Conservation (phyloP, 2,797 vertebrate genomes). For the Potorous gilbertii region DNA sequence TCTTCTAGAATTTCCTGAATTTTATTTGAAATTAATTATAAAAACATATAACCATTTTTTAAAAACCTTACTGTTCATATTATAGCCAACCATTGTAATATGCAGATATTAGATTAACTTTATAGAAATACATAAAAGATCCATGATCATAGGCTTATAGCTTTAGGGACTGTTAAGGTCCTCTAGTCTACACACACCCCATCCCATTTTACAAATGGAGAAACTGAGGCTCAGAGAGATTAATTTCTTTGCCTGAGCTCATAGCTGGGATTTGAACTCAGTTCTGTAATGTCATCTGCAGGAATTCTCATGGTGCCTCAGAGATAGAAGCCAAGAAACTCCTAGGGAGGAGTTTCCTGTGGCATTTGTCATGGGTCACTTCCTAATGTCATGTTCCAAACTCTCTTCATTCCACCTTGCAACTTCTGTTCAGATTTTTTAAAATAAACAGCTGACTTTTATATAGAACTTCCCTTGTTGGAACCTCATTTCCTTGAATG, state of each 20-base stretch:
- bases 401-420: neutral
- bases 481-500: neutral
- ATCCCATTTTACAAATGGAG: neutral
- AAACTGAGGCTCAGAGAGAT: neutral
- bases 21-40: constrained; percentile 69
- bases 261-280: neutral
- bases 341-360: neutral
- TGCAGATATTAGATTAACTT: constrained; percentile 35
- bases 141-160: neutral
- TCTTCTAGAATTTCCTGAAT: constrained; percentile 73
- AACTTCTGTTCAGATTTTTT: neutral
- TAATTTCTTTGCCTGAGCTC: neutral
- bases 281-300: neutral
- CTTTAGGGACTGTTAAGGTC: neutral
- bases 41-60: constrained; percentile 9
- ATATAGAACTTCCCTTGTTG: neutral
- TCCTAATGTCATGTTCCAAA: neutral
- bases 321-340: neutral
- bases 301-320: neutral
- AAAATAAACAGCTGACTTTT: neutral
- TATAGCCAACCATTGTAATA: neutral
- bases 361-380: neutral
- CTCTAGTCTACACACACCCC: too few species aligned
- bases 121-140: constrained; percentile 28
- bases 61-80: neutral